These are phyloP conservation scores for Echiichthys vipera DNA, from an alignment of 2,797 vertebrate genomes.

Conservation along the genomic window DNA sequence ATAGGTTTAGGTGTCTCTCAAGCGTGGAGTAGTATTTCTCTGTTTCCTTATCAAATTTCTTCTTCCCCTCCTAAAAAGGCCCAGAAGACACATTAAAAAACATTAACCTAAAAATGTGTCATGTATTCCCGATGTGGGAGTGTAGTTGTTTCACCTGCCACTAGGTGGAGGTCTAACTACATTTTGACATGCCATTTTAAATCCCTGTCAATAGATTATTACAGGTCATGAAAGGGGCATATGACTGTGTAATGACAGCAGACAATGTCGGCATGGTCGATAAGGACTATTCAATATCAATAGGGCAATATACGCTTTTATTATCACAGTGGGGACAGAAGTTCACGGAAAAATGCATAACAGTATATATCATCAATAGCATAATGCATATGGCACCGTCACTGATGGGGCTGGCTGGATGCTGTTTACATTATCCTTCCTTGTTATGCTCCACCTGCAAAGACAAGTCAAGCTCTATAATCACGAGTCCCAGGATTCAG, in stretches of 20 bases:
- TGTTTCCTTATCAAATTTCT: constrained; percentile 99
- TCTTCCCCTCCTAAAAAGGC: constrained; percentile 91
- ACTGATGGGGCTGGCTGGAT: constrained; percentile 18
- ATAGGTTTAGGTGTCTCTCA: constrained; percentile 97
- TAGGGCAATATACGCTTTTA: constrained; percentile 10
- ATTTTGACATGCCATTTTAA: constrained; percentile 50
- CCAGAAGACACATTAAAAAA: constrained; percentile 43
- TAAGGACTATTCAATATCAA: constrained; percentile 48
- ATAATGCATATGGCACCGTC: constrained; percentile 51
- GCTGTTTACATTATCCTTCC: constrained; percentile 29
- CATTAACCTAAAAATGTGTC: constrained; percentile 15
- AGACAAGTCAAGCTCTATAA: constrained; percentile 47
- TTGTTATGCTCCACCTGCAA: constrained; percentile 52
- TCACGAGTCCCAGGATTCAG: constrained; percentile 32
- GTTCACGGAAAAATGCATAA: constrained; percentile 50
- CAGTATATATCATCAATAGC: constrained; percentile 53
- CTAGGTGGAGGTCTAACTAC: constrained; percentile 79
- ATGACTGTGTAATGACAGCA: constrained; percentile 48
- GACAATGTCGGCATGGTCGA: constrained; percentile 41
- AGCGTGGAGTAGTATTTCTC: constrained; percentile 97
- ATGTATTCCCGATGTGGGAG: constrained; percentile 4
- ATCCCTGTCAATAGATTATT: constrained; percentile 57
- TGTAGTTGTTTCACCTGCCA: constrained; percentile 52
- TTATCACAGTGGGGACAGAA: constrained; percentile 22
- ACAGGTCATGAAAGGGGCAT: constrained; percentile 61